Conservation (phyloP, 2,888 invertebrate species). For the Macrophya alboannulata region DNA sequence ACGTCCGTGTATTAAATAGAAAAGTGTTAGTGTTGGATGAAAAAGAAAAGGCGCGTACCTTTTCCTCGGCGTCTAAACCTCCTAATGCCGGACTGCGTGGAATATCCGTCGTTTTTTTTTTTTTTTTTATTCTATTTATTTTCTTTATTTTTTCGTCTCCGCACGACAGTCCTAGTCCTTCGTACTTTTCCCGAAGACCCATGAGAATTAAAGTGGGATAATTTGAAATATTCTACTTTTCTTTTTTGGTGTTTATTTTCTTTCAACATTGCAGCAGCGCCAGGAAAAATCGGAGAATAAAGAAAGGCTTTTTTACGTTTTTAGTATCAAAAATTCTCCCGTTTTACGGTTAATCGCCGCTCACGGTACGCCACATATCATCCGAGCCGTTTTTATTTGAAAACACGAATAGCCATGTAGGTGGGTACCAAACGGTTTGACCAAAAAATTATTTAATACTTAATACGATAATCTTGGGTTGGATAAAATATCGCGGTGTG, state of each 20-base stretch:
- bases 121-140: background rate
- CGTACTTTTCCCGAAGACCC: background rate
- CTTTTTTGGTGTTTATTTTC: no score
- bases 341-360: background rate
- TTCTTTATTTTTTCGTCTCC: background rate
- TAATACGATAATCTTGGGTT: constrained; percentile 16
- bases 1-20: constrained; percentile 20
- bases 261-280: no score
- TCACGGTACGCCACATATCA: background rate
- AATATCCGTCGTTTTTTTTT: background rate
- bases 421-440: background rate
- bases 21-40: constrained; percentile 18
- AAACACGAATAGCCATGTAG: background rate
- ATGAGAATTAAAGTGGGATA: background rate
- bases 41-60: background rate
- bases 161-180: background rate
- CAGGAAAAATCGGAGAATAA: background rate
- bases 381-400: background rate
- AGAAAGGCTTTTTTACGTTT: background rate
- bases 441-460: background rate
- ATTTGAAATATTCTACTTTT: background rate
- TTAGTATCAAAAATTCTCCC: background rate
- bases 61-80: background rate
- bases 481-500: background rate
- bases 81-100: background rate